Conservation (phyloP, 2,797 vertebrate genomes). For the Microcaecilia unicolor region DNA sequence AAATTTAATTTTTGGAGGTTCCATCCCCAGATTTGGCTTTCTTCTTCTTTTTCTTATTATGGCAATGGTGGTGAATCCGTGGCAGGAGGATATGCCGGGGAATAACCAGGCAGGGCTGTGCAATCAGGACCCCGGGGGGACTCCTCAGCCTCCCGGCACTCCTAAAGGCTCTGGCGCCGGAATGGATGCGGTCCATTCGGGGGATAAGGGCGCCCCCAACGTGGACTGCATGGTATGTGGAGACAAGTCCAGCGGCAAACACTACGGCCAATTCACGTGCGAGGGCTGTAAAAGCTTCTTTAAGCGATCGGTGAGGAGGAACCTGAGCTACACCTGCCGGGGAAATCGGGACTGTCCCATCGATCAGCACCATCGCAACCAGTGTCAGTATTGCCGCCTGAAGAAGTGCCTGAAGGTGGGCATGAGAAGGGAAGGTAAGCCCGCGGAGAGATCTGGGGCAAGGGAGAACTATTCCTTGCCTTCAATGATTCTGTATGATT, state of each 20-base stretch:
- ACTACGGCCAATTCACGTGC: constrained; percentile 79
- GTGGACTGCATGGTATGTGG: constrained; percentile 81
- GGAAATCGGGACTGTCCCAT: constrained; percentile 77
- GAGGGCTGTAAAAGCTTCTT: constrained; percentile 89
- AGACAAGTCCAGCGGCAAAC: constrained; percentile 79
- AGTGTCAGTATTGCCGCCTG: constrained; percentile 77
- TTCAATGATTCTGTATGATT: no score
- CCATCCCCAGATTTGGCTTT: no score
- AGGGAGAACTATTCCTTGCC: no score
- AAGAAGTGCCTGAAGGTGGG: constrained; percentile 82
- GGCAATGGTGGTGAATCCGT: constrained; percentile 83
- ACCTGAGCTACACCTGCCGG: constrained; percentile 77
- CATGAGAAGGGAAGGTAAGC: constrained; percentile 58
- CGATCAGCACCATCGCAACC: constrained; percentile 78
- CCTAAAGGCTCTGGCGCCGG: constrained; percentile 54
- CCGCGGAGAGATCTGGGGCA: no score
- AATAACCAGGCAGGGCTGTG: constrained; percentile 57
- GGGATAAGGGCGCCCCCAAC: constrained; percentile 63
- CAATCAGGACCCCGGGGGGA: constrained; percentile 62
- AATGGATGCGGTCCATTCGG: constrained; percentile 58
- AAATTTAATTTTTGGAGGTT: no score
- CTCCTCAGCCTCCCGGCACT: constrained; percentile 45
- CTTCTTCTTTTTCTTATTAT: no score
- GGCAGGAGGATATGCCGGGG: constrained; percentile 77
- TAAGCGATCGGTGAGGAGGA: constrained; percentile 75